Conservation (phyloP, 2,113 vertebrate genomes). For the Pterocles gutturalis region DNA sequence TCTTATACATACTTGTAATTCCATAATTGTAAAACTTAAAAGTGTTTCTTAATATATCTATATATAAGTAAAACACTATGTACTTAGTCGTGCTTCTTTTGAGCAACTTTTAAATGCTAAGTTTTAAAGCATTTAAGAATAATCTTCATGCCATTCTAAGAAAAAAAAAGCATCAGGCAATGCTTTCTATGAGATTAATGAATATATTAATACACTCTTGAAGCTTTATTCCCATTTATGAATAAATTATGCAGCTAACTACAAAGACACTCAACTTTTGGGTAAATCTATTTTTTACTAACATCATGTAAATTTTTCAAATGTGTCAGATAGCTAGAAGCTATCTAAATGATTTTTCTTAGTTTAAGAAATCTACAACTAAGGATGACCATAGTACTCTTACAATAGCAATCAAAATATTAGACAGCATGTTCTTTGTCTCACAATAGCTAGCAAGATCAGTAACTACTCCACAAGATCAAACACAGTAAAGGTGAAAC, state of each 20-base stretch:
- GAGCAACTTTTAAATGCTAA: background rate
- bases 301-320: background rate
- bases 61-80: background rate
- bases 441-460: background rate
- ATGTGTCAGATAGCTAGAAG: background rate
- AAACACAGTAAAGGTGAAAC: background rate
- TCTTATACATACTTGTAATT: background rate
- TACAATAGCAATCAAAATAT: background rate
- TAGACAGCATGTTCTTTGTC: background rate
- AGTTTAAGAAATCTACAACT: background rate
- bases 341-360: background rate
- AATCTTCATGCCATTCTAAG: background rate
- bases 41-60: background rate
- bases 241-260: constrained; percentile 47
- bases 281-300: constrained; percentile 7
- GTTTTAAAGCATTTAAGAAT: background rate
- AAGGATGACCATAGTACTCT: background rate
- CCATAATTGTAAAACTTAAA: background rate
- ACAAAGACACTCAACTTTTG: constrained; percentile 22
- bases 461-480: background rate
- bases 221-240: constrained; percentile 30
- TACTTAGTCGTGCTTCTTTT: background rate
- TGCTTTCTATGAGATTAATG: constrained; percentile 7
- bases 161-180: background rate
- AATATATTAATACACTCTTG: constrained; percentile 22